These are phyloP conservation scores for Drosophila rellima DNA, from an alignment of 2,888 invertebrate genomes.

Conservation along the genomic window DNA sequence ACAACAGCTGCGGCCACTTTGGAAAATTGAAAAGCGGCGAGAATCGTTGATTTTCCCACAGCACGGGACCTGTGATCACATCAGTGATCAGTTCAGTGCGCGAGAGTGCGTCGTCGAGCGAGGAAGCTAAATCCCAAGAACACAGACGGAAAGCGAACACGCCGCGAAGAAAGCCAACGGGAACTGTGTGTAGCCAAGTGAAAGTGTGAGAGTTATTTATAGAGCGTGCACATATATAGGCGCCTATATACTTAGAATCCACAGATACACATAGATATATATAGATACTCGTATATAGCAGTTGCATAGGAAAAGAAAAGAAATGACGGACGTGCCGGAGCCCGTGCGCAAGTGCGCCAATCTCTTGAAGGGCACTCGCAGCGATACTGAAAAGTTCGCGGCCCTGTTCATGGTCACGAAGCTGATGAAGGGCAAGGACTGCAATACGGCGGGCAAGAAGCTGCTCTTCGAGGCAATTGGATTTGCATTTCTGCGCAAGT, in stretches of 20 bases:
- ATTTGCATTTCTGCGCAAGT: slow-evolving; percentile 92
- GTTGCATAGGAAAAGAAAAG: slow-evolving; percentile 31
- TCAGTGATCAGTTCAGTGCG: slow-evolving; percentile 83
- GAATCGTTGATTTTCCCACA: slow-evolving; percentile 30
- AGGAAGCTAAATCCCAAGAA: slow-evolving; percentile 46
- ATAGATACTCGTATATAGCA: slow-evolving; percentile 25
- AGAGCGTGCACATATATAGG: no score
- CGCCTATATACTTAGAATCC: slow-evolving; percentile 17
- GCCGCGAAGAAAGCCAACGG: slow-evolving; percentile 47
- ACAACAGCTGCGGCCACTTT: slow-evolving; percentile 73
- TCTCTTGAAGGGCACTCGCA: slow-evolving; percentile 91
- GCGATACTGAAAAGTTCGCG: slow-evolving; percentile 96
- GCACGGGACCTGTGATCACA: slow-evolving; percentile 64
- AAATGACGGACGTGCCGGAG: slow-evolving; percentile 88
- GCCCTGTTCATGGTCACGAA: slow-evolving; percentile 97
- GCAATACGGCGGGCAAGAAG: slow-evolving; percentile 91
- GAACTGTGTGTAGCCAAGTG: slow-evolving; percentile 75
- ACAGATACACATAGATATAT: slow-evolving; percentile 21
- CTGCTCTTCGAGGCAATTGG: slow-evolving; percentile 96
- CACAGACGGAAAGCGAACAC: slow-evolving; percentile 27
- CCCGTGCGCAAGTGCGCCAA: slow-evolving; percentile 94
- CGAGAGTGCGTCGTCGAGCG: slow-evolving; percentile 82
- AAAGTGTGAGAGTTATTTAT: slow-evolving; percentile 76
- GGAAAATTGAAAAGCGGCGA: slow-evolving; percentile 68
- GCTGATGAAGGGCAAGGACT: slow-evolving; percentile 93